A percentile compares a stretch with the other conserved stretches of the same genome.
Conservation (phyloP, 1,140 invertebrate species). For the Hylyphantes graminicola region DNA sequence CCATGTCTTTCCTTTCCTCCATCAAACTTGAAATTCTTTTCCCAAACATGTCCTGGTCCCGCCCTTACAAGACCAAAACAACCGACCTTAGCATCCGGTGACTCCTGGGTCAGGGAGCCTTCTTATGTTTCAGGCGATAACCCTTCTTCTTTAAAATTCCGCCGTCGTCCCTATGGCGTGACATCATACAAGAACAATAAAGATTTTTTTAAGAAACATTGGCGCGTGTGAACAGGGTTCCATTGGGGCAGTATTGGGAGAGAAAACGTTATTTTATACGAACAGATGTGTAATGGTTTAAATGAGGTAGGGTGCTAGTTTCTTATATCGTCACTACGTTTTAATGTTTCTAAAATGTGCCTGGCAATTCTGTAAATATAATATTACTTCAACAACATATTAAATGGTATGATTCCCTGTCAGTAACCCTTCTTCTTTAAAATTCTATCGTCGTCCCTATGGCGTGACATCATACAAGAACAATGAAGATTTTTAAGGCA, state of each 20-base stretch:
- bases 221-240: slow-evolving; percentile 46
- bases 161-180: slow-evolving; percentile 9
- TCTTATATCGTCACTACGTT: too few relatives aligned
- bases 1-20: too few relatives aligned
- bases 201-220: slow-evolving; percentile 30
- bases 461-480: too few relatives aligned
- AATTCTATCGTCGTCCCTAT: slow-evolving; percentile 14
- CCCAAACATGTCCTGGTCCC: neutral
- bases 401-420: too few relatives aligned
- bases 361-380: too few relatives aligned
- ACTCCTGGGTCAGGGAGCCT: neutral
- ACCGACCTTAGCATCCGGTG: neutral
- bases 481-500: too few relatives aligned
- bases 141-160: slow-evolving; percentile 47
- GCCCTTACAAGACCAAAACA: neutral
- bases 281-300: too few relatives aligned
- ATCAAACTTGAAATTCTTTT: too few relatives aligned
- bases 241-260: neutral
- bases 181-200: slow-evolving; percentile 47
- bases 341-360: too few relatives aligned
- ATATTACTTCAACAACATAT: too few relatives aligned
- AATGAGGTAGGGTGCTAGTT: too few relatives aligned
- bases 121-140: slow-evolving; percentile 4
- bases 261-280: too few relatives aligned
- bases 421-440: slow-evolving; percentile 25